phyloP scores from a whole-genome alignment of 2,888 invertebrate species.

The Drosophila nr. fundita region DNA sequence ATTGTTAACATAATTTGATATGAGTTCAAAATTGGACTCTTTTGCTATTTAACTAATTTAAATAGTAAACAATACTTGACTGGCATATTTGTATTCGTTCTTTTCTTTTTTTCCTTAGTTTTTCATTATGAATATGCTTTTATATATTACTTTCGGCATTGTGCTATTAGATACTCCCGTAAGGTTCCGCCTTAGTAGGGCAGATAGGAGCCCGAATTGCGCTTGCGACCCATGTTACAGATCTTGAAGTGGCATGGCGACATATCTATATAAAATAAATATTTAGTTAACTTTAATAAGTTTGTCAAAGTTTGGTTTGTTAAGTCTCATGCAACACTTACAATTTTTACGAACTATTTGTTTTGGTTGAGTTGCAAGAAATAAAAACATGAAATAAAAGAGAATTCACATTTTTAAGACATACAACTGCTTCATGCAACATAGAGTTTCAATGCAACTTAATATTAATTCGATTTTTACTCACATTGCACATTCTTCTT shows the following conservation, averaged over 20 bases:
- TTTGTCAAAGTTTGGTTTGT: neutral
- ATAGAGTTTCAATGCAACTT: neutral
- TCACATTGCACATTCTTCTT: conserved; percentile 84
- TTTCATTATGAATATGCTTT: conserved; percentile 23
- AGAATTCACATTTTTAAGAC: conserved; percentile 24
- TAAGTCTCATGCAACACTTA: conserved; percentile 74
- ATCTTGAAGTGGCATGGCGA: conserved; percentile 89
- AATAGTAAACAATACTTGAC: conserved; percentile 52
- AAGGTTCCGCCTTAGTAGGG: conserved; percentile 34
- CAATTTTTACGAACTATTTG: conserved; percentile 78
- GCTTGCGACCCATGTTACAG: conserved; percentile 89
- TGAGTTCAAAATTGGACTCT: conserved; percentile 19
- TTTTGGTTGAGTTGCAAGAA: conserved; percentile 14
- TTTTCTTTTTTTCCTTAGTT: conserved; percentile 17
- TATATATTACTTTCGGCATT: conserved; percentile 45
- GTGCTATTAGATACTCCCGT: conserved; percentile 3
- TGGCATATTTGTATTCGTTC: conserved; percentile 31
- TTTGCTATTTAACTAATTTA: conserved; percentile 23
- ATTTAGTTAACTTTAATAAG: neutral
- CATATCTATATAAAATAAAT: conserved; percentile 86
- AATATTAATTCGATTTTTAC: conserved; percentile 37
- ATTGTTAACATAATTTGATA: conserved; percentile 26
- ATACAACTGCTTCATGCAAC: conserved; percentile 51
- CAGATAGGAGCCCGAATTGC: conserved; percentile 80
- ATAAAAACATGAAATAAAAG: conserved; percentile 44